Base-by-base conservation (phyloP, 2,888 invertebrate genomes). In the Tetropium fuscum region DNA sequence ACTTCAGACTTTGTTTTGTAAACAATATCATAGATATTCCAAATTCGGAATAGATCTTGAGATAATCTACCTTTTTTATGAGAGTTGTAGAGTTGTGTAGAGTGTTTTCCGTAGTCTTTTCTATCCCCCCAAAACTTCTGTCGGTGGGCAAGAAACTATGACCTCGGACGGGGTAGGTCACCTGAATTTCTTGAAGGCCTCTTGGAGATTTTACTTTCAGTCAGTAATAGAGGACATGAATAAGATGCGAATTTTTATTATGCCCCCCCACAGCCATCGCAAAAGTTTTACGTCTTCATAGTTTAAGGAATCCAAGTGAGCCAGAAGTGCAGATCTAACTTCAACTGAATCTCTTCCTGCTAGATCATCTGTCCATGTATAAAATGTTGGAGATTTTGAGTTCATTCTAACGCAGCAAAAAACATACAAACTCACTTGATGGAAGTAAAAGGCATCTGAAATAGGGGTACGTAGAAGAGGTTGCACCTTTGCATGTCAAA, bases 401-500 rank as follows among this genome's bases (percentile, higher is more conserved):
- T 30, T 30, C 10, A 30, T 30, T 30, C 30, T 11, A 30, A 30
- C 10, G 30, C 30, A 30, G 34, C 66, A 69, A 30, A 69, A 63
- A 19, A 27, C 25, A 53, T 70, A 67, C 11, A 58, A 58, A 32
- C 55, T 54, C n/a, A 70, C 19, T 54, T 69, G 69, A 11, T 51
- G 44, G 6, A 53, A 16, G 34, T 69, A 68, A 30, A 69, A 69
- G 8, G 64, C 64, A 44, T 67, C 63, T 32, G 40, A 15, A n/a
- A 68, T 66, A 11, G 67, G 66, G 22, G 65, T 59, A 19, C 53
- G 51, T 7, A 64, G 67, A 40, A 68, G 45, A 11, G 62, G 64
- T 45, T 70, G 70, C 6, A 70, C 65, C 38, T 70, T 40, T 70
- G 67, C 19, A 68, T 20, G 49, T 68, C 67, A 34, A 70, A 68